A percentile compares a stretch with the other conserved stretches of the same genome.
Conservation (phyloP, 2,797 vertebrate genomes). For the Karalla daura region DNA sequence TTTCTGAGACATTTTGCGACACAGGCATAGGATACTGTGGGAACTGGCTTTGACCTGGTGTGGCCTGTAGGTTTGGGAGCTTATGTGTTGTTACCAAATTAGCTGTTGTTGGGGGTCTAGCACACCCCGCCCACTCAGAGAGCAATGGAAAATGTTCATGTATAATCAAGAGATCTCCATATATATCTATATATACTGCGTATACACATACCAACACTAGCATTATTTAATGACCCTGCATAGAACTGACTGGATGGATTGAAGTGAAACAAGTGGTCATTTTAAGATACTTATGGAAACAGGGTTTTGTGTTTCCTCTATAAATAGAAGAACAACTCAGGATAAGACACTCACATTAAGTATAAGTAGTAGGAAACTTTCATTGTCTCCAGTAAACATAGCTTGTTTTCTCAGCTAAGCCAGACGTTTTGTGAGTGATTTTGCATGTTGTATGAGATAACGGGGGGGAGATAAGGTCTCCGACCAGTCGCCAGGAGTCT, state of each 20-base stretch:
- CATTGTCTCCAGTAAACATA: neutral
- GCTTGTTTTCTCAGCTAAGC: neutral
- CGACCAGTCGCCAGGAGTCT: neutral
- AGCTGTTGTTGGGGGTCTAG: conserved; percentile 20
- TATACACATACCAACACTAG: neutral
- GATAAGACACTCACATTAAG: neutral
- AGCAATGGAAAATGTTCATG: conserved; percentile 14
- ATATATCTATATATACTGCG: neutral
- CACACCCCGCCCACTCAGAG: neutral
- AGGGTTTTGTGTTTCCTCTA: neutral
- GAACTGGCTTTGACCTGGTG: conserved; percentile 14
- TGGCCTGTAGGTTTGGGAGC: neutral
- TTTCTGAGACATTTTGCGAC: neutral
- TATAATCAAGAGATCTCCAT: neutral
- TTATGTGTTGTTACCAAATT: conserved; percentile 41
- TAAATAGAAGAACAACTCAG: neutral
- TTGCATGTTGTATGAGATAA: neutral
- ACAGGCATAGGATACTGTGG: neutral
- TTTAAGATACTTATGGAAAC: neutral
- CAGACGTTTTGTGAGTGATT: neutral
- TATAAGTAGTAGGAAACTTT: too few relatives aligned
- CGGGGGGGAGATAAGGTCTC: neutral
- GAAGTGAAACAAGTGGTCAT: neutral
- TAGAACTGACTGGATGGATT: neutral
- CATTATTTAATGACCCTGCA: neutral